Conservation (phyloP, 2,888 invertebrate genomes). For the Harpalus rubripes region DNA sequence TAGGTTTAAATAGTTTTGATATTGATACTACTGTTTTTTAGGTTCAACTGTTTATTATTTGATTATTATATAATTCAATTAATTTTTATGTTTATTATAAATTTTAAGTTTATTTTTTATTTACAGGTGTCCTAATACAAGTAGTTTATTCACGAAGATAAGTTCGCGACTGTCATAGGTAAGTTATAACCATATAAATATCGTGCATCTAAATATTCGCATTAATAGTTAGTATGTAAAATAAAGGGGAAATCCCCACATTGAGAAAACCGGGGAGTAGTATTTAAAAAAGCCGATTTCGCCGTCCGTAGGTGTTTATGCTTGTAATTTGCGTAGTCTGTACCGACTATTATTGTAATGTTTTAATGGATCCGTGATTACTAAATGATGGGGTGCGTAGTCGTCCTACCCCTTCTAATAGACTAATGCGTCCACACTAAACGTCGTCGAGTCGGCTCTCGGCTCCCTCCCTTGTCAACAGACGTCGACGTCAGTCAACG, state of each 20-base stretch:
- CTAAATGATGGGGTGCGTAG: conserved; percentile 76
- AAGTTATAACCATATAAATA: too few species aligned
- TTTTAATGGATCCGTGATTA: conserved; percentile 76
- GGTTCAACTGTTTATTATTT: too few species aligned
- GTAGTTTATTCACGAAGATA: too few species aligned
- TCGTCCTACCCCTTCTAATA: conserved; percentile 73
- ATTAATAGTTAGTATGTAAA: not conserved
- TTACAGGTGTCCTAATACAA: too few species aligned
- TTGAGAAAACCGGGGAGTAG: not conserved
- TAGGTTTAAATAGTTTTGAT: too few species aligned
- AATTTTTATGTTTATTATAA: too few species aligned
- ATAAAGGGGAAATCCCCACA: not conserved
- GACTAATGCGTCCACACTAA: conserved; percentile 72
- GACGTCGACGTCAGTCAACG: conserved; percentile 29
- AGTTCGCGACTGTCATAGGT: too few species aligned
- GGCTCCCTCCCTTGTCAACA: conserved; percentile 54
- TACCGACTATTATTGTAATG: conserved; percentile 74
- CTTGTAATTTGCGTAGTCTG: conserved; percentile 57
- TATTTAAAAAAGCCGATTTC: conserved; percentile 45
- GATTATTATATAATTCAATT: too few species aligned
- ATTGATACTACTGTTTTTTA: too few species aligned
- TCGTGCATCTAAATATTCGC: not conserved
- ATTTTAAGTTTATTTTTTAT: too few species aligned
- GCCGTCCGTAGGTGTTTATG: conserved; percentile 60
- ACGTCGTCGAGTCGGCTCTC: conserved; percentile 47